A percentile compares a stretch with the other conserved stretches of the same genome.
Evolutionary conservation across 2,888 invertebrate species (phyloP).

Genomic region (Melieria picta): DNA sequence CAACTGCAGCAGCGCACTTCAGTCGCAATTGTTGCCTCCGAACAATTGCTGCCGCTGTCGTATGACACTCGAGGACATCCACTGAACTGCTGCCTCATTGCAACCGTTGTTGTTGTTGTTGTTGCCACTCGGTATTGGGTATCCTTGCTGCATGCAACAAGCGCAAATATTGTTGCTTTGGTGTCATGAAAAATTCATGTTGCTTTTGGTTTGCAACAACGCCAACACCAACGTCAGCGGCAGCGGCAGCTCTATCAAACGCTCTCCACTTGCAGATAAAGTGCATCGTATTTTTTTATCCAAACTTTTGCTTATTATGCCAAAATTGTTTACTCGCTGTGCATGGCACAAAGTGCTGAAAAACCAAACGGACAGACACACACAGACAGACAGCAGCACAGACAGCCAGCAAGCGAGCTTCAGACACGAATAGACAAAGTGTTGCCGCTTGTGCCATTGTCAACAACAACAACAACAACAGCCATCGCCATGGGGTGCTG

Average conservation of each 20-base stretch:
- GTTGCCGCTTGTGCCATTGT: too few species aligned
- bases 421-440: too few species aligned
- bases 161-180: slow-evolving; percentile 22
- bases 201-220: slow-evolving; percentile 19
- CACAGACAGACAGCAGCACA: too few species aligned
- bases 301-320: slow-evolving; percentile 43
- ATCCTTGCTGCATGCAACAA: slow-evolving; percentile 17
- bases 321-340: slow-evolving; percentile 40
- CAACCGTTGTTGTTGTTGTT: not conserved
- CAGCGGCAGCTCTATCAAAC: not conserved
- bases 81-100: not conserved
- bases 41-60: not conserved
- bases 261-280: not conserved
- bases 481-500: slow-evolving; percentile 33
- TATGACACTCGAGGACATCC: slow-evolving; percentile 1
- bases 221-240: not conserved
- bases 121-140: slow-evolving; percentile 11
- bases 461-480: too few species aligned
- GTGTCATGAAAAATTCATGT: slow-evolving; percentile 35
- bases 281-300: slow-evolving; percentile 14
- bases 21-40: slow-evolving; percentile 1
- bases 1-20: not conserved
- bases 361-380: not conserved
- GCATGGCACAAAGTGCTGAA: not conserved
- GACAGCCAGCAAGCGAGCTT: too few species aligned